Conservation (phyloP, 2,113 vertebrate genomes). For the Cathartes aura region DNA sequence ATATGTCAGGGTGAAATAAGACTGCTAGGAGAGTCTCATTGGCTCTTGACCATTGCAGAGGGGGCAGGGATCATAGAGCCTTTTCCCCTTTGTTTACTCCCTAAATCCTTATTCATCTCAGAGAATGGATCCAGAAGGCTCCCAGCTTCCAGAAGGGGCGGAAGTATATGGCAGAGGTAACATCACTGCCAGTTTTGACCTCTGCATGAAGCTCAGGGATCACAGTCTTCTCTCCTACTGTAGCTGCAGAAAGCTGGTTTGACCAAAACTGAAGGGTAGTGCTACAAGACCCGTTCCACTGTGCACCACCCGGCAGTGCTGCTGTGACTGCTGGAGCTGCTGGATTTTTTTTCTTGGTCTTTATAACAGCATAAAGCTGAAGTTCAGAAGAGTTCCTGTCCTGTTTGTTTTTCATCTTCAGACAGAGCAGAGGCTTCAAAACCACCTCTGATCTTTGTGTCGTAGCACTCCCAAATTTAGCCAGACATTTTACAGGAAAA, state of each 20-base stretch:
- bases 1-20: background rate
- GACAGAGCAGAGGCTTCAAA: background rate
- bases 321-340: background rate
- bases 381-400: background rate
- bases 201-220: background rate
- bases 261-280: background rate
- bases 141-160: background rate
- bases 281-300: background rate
- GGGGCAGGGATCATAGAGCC: background rate
- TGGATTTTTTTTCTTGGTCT: background rate
- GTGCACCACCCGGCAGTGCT: background rate
- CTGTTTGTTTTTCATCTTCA: background rate
- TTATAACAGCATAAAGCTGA: background rate
- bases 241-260: background rate
- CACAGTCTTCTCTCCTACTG: background rate
- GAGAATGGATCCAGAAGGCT: background rate
- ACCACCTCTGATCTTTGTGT: background rate
- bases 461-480: background rate
- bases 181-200: background rate
- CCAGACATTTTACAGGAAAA: background rate
- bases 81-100: background rate
- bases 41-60: background rate
- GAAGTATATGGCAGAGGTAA: background rate
- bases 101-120: background rate
- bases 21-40: background rate